Conservation (phyloP, 2,888 invertebrate genomes). For the Drosophila tripunctata region DNA sequence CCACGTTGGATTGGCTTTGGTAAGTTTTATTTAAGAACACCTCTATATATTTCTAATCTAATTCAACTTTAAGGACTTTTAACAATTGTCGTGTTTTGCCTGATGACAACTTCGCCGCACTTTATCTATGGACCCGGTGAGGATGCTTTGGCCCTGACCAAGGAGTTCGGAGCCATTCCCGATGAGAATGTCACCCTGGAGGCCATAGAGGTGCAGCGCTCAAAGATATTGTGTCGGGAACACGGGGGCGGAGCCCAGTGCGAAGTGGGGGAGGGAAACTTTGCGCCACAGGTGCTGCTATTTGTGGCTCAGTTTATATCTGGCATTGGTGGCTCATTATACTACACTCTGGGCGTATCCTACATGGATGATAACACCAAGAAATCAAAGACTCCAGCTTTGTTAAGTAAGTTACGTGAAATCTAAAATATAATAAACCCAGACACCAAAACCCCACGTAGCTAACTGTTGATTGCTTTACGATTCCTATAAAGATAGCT, state of each 20-base stretch:
- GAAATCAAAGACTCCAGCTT: conserved; percentile 89
- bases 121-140: conserved; percentile 89
- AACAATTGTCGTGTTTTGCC: conserved; percentile 87
- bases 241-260: conserved; percentile 84
- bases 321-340: conserved; percentile 89
- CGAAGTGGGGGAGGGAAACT: conserved; percentile 85
- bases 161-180: conserved; percentile 86
- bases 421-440: neutral
- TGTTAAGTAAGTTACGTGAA: conserved; percentile 86
- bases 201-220: conserved; percentile 85
- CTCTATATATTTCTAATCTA: neutral
- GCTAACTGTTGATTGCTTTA: conserved; percentile 10
- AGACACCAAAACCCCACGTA: neutral
- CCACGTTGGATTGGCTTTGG: conserved; percentile 89
- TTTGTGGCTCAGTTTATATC: conserved; percentile 89
- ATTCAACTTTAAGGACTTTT: conserved; percentile 83
- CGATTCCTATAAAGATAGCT: conserved; percentile 31
- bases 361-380: conserved; percentile 92
- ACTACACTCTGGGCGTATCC: conserved; percentile 88
- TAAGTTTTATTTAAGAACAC: conserved; percentile 36
- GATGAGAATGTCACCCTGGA: conserved; percentile 84
- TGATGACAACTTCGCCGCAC: conserved; percentile 88
- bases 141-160: conserved; percentile 87
- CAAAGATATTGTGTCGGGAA: conserved; percentile 86
- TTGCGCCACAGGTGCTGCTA: conserved; percentile 87